Base-by-base conservation (phyloP, 2,797 vertebrate species). In the Protosalanx chinensis region DNA sequence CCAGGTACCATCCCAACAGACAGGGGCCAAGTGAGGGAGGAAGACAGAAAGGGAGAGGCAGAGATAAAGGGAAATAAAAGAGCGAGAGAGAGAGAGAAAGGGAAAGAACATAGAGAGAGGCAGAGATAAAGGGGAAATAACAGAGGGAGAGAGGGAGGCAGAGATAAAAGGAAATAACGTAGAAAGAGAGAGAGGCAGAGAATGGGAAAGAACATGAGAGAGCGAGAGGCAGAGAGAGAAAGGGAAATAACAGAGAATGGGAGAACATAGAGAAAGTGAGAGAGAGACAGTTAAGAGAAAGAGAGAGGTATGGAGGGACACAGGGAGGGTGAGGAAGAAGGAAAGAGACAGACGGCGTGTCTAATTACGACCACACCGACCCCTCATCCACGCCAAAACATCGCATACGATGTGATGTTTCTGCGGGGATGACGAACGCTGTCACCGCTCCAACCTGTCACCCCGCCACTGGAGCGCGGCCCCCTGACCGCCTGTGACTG, bases 1-100 rank as follows among this genome's bases (percentile, higher is more conserved):
- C 81, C 92, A 92, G 88, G 91, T 92, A 85, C 51, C 41, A 46
- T 46, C 2, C 10, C 41, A 46, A 46, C 41, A 56, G 18, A 4
- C 6, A 3, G 10, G 7, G 5, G 4, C 8, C 7, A 23, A 60
- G 58, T 2, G 20, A 60, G 51, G 0, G 7, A 10, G 58, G 27
- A 20, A 4, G 10, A 29, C 4, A 23, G n/a, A 10, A 3, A 13
- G n/a, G 10, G 58, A 60, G 16, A 6, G 51, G 23, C 23, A 27
- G 23, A 27, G 23, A 27, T 27, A 27, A 27, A 27, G 23, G 23
- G 23, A 27, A 27, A 27, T 27, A 27, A 27, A 1, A 27, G 23
- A 27, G 23, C 1, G 23, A 27, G 23, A 29, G 58, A 59, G 57
- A 4, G 10, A 29, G 20, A 23, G n/a, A 10, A 3, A 3, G n/a